Base-by-base conservation (phyloP, 2,113 vertebrate genomes). In the Syngnathus floridae region DNA sequence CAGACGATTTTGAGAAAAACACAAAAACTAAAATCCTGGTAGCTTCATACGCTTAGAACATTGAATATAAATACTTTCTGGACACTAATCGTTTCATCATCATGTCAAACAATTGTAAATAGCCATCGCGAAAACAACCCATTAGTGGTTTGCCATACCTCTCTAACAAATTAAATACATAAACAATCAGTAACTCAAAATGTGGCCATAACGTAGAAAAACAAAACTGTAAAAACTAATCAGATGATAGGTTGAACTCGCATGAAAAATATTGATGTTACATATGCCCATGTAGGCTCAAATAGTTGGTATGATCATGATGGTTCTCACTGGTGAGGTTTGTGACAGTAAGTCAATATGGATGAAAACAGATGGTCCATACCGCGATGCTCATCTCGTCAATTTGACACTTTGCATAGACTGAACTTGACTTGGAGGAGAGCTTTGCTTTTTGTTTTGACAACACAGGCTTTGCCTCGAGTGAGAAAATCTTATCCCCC, bases 381-480 rank as follows among this genome's bases (percentile, higher is more conserved):
- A 68, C 55, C n/a, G 46, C 52, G 67, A 65, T 74, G 26, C 69
- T 48, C 37, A 67, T 26, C 40, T 48, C 51, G n/a, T 45, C 52
- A 26, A 7, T 66, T 57, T 66, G 43, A 48, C 12, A 52, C 38
- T 66, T 62, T 66, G 65, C 31, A 69, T 11, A 59, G 4, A 65
- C 38, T 65, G 21, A 16, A 58, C 60, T 56, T 56, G 54, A 56
- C 54, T 54, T 22, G 21, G 51, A 54, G 21, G 10, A 26, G 51
- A 54, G 21, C 21, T 57, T 64, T 14, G 49, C 54, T 55, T 74
- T 65, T 21, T 74, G 61, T 75, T 82, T 76, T 79, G 70, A 78
- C 74, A 78, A 67, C 69, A 71, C 72, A 38, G 63, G 57, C 74
- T 70, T 57, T 63, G 51, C 7, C 36, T 62, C 8, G 5, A 67